Evolutionary conservation across 37 sponge, comb jelly and placozoan species (phyloP), one percentile per base, ranked within the genome.

Genomic region (Diacarnus erythraeanus): DNA sequence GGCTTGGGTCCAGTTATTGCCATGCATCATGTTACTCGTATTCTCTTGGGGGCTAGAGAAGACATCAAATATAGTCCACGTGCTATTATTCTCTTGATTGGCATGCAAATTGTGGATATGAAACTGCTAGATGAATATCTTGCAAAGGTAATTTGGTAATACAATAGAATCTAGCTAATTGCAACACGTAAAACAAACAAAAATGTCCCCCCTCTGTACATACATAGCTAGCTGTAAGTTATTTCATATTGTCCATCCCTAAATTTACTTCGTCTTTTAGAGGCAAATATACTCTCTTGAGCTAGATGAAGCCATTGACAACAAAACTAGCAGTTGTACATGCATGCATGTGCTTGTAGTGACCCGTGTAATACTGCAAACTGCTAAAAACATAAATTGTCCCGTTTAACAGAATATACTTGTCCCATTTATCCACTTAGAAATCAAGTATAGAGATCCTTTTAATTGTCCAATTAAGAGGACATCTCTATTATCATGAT

Each of bases 61-160:
- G 99, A 99, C 67, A 91, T 94, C 75, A 96, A 92, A 85, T 99
- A 87, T 80, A 94, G 92, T 69, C 95, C 95, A 4, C 73, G 96
- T 34, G 95, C 97, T 29, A 90, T 99, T 29, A 93, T 94, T 38
- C 91, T 99, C 43, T 80, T 99, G 26, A 96, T 94, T 33, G 88
- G 97, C 15, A 72, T 88, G 69, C 97, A 96, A 61, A 78, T 96
- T 42, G 86, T 99, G 33, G 91, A 91, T 70, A 94, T 96, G 88
- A 91, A 90, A 64, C 92, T 87, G 41, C 83, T 99, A 29, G 95
- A 94, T 61, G 78, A 81, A 47, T 80, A 84, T 81, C 79, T 99
- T 58, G 97, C 97, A 22, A 94, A 99, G 85, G 92, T 96, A 63
- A n/a, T 54, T 27, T 22, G 39, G n/a, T n/a, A n/a, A n/a, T n/a